Evolutionary conservation across 2,888 invertebrate genomes (phyloP).

Genomic region (Cybosia mesomella): DNA sequence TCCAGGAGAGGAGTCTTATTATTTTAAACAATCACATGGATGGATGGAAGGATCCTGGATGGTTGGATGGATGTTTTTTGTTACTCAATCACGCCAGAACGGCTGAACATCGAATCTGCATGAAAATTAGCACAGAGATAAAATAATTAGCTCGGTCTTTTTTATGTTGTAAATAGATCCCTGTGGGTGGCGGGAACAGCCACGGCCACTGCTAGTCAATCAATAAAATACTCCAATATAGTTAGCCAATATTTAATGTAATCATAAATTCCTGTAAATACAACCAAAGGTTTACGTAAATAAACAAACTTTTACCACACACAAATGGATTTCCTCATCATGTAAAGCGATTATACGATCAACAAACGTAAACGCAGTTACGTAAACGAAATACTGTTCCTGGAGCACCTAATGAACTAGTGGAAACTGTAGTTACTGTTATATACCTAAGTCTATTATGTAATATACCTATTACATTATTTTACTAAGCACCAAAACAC

Average conservation of each 20-base stretch:
- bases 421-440: slow-evolving; percentile 5
- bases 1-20: no score
- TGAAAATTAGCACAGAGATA: no score
- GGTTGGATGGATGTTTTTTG: no score
- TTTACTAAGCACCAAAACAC: not conserved
- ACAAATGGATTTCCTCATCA: slow-evolving; percentile 13
- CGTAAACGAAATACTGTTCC: slow-evolving; percentile 18
- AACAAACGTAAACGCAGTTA: slow-evolving; percentile 3
- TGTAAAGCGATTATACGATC: slow-evolving; percentile 9
- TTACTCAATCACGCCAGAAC: no score
- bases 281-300: slow-evolving; percentile 8
- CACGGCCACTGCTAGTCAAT: not conserved
- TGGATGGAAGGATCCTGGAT: no score
- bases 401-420: not conserved
- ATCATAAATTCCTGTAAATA: not conserved
- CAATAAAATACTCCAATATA: not conserved
- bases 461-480: slow-evolving; percentile 2
- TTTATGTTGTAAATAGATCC: no score
- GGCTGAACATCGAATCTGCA: no score
- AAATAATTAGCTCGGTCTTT: no score
- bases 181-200: no score
- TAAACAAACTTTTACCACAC: slow-evolving; percentile 19
- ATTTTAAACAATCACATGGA: no score
- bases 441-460: slow-evolving; percentile 5
- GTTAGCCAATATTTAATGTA: slow-evolving; percentile 8